Percentiles rank a stretch among this genome's conserved stretches.
phyloP scores from a whole-genome alignment of 2,113 vertebrate genomes.

The Anser brachyrhynchus region DNA sequence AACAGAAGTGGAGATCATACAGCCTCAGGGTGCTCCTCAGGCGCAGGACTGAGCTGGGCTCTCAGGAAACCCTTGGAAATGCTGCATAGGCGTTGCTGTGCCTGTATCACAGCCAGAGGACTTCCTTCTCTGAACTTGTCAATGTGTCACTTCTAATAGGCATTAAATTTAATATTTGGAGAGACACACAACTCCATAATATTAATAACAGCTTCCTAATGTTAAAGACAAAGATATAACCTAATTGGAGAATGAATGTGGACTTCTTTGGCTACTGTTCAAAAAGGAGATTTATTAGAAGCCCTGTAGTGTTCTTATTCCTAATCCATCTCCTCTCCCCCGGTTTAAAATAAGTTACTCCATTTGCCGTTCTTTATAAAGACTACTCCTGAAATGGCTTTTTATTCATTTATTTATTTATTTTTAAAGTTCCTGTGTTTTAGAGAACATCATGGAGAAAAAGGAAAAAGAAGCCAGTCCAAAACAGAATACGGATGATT shows the following conservation, averaged over 20 bases:
- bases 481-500: conserved; percentile 15
- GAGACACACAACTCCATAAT: not conserved
- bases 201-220: conserved; percentile 30
- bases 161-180: conserved; percentile 21
- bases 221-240: conserved; percentile 45
- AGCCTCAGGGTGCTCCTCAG: not conserved
- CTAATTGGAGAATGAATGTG: conserved; percentile 22
- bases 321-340: not conserved
- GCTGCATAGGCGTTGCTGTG: not conserved
- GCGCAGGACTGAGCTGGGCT: fast-evolving
- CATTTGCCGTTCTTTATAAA: not conserved
- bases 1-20: not conserved
- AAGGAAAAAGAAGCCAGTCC: not conserved
- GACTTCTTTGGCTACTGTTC: conserved; percentile 36
- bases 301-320: not conserved
- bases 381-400: not conserved
- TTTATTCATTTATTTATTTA: not conserved
- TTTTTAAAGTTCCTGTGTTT: not conserved
- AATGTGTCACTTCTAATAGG: conserved; percentile 2
- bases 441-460: not conserved
- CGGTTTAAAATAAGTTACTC: not conserved
- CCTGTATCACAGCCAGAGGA: not conserved
- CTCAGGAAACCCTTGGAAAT: not conserved
- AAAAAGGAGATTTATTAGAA: conserved; percentile 40
- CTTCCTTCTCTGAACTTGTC: not conserved